These are phyloP conservation scores for Antheraea pernyi DNA, from an alignment of 1,140 invertebrate species.

Conservation along the genomic window DNA sequence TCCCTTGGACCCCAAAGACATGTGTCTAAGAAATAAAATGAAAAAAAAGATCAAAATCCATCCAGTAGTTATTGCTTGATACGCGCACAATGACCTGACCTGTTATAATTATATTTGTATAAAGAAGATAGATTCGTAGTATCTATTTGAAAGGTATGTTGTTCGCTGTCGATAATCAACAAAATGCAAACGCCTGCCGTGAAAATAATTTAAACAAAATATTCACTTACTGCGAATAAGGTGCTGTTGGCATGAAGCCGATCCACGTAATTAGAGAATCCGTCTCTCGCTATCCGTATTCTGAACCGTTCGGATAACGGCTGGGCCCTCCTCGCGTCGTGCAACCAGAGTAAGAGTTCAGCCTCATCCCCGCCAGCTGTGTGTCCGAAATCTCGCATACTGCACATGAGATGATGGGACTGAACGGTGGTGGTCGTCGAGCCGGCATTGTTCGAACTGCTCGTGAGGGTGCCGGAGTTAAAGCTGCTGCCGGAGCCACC, in stretches of 20 bases:
- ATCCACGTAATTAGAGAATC: conserved; percentile 93
- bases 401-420: conserved; percentile 92
- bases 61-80: too few relatives aligned
- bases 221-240: conserved; percentile 88
- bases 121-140: too few relatives aligned
- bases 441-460: conserved; percentile 31
- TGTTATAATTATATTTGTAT: too few relatives aligned
- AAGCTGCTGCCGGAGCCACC: conserved; percentile 71
- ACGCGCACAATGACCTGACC: too few relatives aligned
- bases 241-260: conserved; percentile 93
- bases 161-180: too few relatives aligned
- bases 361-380: conserved; percentile 91
- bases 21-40: too few relatives aligned
- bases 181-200: too few relatives aligned
- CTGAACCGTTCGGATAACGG: conserved; percentile 93
- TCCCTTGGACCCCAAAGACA: too few relatives aligned
- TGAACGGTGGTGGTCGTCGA: conserved; percentile 58
- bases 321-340: conserved; percentile 86
- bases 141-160: too few relatives aligned
- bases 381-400: conserved; percentile 93
- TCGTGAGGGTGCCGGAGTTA: conserved; percentile 59
- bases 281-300: conserved; percentile 92
- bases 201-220: too few relatives aligned
- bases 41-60: too few relatives aligned
- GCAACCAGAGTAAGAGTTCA: conserved; percentile 93